Evolutionary conservation across 2,113 vertebrate genomes (phyloP).

Genomic region (Apteryx owenii): DNA sequence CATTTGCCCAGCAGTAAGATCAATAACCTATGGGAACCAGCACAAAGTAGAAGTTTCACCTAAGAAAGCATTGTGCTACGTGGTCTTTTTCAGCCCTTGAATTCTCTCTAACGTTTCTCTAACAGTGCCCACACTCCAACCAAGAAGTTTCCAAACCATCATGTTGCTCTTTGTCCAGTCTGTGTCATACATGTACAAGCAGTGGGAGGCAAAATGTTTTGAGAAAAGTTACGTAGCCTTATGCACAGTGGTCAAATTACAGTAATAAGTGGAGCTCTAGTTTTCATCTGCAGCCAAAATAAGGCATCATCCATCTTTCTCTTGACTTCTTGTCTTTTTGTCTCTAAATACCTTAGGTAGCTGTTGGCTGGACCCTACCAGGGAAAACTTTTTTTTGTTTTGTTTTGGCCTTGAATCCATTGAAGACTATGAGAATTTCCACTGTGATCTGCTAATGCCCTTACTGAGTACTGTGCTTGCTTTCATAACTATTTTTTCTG

Average conservation of each 20-base stretch:
- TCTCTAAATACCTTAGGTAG: background rate
- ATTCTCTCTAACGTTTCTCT: background rate
- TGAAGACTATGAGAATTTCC: background rate
- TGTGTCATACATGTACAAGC: background rate
- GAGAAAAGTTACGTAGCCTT: background rate
- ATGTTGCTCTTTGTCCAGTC: background rate
- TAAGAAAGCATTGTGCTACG: background rate
- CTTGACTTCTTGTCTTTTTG: background rate
- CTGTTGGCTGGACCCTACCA: background rate
- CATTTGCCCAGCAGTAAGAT: background rate
- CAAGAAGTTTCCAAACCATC: background rate
- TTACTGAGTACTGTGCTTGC: background rate
- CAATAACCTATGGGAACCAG: background rate
- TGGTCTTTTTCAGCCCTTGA: background rate
- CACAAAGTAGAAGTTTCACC: background rate
- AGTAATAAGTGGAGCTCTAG: background rate
- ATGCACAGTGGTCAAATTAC: background rate
- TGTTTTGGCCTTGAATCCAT: background rate
- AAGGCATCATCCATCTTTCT: background rate
- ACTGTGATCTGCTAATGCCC: background rate
- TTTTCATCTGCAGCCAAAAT: background rate
- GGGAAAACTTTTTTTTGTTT: background rate
- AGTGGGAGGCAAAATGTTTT: background rate
- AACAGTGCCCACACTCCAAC: background rate
- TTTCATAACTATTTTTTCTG: background rate